Evolutionary conservation across 1,140 invertebrate genomes (phyloP).

Genomic region (Hyles euphorbiae): DNA sequence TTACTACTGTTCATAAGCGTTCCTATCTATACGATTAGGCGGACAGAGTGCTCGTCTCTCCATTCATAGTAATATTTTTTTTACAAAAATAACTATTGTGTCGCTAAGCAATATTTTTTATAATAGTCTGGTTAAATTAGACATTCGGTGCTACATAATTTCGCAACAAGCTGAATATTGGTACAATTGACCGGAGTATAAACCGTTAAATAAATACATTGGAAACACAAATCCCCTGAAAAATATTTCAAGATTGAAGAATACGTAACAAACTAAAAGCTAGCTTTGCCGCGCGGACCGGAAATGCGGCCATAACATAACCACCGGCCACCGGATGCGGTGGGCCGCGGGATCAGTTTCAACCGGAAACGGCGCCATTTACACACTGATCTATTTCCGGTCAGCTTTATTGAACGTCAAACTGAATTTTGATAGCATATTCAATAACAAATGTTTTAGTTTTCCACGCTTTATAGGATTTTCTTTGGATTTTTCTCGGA

Average conservation of each 20-base stretch:
- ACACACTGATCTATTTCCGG: conserved; percentile 42
- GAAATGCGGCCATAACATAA: conserved; percentile 11
- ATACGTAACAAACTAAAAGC: neutral
- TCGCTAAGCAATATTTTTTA: too few species aligned
- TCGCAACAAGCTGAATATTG: too few species aligned
- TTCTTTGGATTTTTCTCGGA: too few species aligned
- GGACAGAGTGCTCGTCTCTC: too few species aligned
- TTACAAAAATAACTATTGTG: too few species aligned
- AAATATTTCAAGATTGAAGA: neutral
- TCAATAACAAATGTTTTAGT: conserved; percentile 16
- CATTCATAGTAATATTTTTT: too few species aligned
- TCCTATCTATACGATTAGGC: too few species aligned
- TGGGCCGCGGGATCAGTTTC: conserved; percentile 30
- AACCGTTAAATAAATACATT: neutral
- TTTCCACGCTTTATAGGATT: neutral
- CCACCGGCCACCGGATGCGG: conserved; percentile 23
- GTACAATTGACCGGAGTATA: too few species aligned
- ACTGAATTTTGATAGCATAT: conserved; percentile 25
- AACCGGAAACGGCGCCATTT: conserved; percentile 36
- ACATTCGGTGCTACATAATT: too few species aligned
- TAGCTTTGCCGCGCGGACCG: conserved; percentile 2
- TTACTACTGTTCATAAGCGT: too few species aligned
- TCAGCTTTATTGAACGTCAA: conserved; percentile 25
- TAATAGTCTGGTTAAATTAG: too few species aligned
- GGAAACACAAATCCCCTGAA: neutral